Evolutionary conservation across 2,888 invertebrate genomes (phyloP).

Genomic region (Netelia melanura): DNA sequence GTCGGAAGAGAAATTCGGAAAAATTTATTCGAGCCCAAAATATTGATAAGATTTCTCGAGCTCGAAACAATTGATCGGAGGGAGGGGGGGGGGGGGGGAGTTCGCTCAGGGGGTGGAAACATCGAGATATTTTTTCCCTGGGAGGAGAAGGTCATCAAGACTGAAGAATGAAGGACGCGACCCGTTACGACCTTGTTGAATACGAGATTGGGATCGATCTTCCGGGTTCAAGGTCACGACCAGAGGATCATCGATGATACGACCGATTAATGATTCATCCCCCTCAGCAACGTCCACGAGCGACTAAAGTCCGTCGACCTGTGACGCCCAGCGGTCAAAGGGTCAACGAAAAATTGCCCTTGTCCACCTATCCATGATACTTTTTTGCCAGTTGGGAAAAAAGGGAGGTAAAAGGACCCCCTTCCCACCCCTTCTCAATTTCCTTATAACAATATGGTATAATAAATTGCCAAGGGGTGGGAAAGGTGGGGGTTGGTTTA

Average conservation of each 20-base stretch:
- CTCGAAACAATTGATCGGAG: no score
- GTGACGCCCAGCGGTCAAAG: neutral
- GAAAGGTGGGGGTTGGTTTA: conserved; percentile 51
- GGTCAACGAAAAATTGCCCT: conserved; percentile 68
- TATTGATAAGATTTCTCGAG: no score
- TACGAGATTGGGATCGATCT: neutral
- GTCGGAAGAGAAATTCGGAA: no score
- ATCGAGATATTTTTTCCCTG: neutral
- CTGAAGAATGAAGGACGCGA: neutral
- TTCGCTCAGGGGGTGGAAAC: no score
- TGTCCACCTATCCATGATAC: conserved; percentile 52
- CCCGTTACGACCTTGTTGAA: neutral
- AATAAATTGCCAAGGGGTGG: conserved; percentile 79
- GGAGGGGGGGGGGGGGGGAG: no score
- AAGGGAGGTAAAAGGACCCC: no score
- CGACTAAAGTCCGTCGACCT: neutral
- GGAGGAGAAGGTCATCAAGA: neutral
- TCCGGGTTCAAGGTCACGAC: neutral
- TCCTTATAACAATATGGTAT: conserved; percentile 84
- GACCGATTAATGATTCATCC: neutral
- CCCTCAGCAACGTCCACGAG: neutral
- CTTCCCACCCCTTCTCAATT: conserved; percentile 74
- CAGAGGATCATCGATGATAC: neutral
- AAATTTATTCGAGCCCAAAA: no score
- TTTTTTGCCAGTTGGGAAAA: conserved; percentile 3